phyloP scores from a whole-genome alignment of 64 coral and sea anemone genomes.

The Actinia equina region DNA sequence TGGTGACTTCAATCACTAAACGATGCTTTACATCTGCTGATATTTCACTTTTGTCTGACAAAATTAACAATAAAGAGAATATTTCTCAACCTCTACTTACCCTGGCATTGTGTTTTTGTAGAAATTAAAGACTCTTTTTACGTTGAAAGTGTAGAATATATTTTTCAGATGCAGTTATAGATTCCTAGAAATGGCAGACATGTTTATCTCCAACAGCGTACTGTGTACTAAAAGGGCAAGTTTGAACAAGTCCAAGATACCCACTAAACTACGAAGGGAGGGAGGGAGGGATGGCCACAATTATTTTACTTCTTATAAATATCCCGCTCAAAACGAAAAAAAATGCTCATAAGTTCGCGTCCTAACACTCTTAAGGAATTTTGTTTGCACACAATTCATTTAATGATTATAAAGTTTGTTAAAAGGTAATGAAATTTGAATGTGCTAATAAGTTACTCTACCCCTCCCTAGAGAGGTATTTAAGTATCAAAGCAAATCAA shows the following conservation, averaged over 20 bases:
- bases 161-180: neutral
- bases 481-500: neutral
- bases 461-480: neutral
- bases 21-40: neutral
- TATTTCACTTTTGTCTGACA: neutral
- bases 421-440: neutral
- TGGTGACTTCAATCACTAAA: neutral
- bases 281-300: neutral
- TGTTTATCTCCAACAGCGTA: neutral
- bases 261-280: neutral
- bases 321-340: neutral
- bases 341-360: neutral
- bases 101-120: neutral
- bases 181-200: slow-evolving; percentile 9
- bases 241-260: neutral
- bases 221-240: slow-evolving; percentile 1
- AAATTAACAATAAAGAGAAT: neutral
- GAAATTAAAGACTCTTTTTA: neutral
- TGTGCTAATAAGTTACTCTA: neutral
- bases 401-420: neutral
- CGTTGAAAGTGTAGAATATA: neutral
- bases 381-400: neutral
- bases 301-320: neutral
- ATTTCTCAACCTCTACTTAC: neutral
- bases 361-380: neutral